Conservation (phyloP, 1,140 invertebrate species). For the Apocrypta bakeri region DNA sequence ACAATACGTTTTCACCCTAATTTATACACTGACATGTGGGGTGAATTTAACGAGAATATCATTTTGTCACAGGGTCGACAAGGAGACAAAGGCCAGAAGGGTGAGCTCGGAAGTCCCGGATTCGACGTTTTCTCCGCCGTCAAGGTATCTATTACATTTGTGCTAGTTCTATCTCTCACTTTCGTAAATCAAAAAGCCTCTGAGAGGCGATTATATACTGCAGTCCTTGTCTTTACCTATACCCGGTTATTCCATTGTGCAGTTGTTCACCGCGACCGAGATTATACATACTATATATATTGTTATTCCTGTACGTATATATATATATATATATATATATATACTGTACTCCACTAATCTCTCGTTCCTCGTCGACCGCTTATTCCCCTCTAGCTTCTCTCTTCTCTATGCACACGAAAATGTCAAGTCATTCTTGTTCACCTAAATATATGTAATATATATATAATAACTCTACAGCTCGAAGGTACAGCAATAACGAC, state of each 20-base stretch:
- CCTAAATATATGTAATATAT: too few species aligned
- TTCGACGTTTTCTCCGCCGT: slow-evolving; percentile 93
- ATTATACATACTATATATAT: neutral
- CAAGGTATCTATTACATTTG: slow-evolving; percentile 80
- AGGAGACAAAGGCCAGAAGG: slow-evolving; percentile 92
- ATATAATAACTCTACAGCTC: too few species aligned
- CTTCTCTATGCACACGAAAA: too few species aligned
- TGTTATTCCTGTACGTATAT: too few species aligned
- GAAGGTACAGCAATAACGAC: too few species aligned
- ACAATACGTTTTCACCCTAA: neutral
- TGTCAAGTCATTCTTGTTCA: too few species aligned
- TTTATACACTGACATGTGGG: neutral
- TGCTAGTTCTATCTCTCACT: neutral
- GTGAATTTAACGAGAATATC: slow-evolving; percentile 24
- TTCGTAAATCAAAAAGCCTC: slow-evolving; percentile 23
- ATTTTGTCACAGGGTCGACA: slow-evolving; percentile 82
- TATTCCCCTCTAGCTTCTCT: too few species aligned
- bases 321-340: too few species aligned
- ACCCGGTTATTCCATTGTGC: neutral
- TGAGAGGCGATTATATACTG: neutral
- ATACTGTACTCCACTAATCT: too few species aligned
- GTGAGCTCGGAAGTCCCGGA: slow-evolving; percentile 88
- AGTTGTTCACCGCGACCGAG: neutral
- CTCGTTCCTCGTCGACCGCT: too few species aligned
- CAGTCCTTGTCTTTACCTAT: neutral